Evolutionary conservation across 2,113 vertebrate genomes (phyloP).

Genomic region (Pachypanchax playfairii): DNA sequence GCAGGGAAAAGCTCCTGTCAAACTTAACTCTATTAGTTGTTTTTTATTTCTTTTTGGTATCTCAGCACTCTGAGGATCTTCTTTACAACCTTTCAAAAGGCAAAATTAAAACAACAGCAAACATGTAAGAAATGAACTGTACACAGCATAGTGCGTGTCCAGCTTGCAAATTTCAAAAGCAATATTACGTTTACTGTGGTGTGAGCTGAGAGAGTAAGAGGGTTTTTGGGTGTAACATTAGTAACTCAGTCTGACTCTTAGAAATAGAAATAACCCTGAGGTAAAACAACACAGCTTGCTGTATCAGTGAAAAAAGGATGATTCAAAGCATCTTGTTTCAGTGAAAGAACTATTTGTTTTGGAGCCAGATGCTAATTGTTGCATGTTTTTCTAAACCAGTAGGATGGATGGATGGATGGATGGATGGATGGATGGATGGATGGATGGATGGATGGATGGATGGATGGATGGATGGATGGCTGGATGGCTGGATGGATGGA

Average conservation of each 20-base stretch:
- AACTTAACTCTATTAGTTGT: not conserved
- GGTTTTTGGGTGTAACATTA: not conserved
- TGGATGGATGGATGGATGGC: too few relatives aligned
- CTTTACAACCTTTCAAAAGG: not conserved
- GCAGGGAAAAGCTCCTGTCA: conserved; percentile 12
- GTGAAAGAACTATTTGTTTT: not conserved
- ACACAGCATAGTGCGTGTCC: not conserved
- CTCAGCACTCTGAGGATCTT: conserved; percentile 1
- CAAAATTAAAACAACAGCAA: not conserved
- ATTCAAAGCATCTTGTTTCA: not conserved
- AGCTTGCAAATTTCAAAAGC: not conserved
- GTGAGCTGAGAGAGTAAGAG: not conserved
- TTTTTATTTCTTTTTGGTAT: not conserved
- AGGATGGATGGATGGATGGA: too few relatives aligned
- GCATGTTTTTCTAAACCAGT: not conserved
- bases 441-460: too few relatives aligned
- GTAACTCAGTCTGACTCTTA: not conserved
- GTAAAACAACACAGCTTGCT: not conserved
- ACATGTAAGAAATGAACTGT: not conserved
- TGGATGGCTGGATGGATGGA: too few relatives aligned
- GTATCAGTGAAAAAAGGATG: not conserved
- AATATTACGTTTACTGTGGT: not conserved
- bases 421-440: too few relatives aligned
- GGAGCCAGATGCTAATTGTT: not conserved
- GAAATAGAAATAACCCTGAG: not conserved